Evolutionary conservation across 1,140 invertebrate species (phyloP).

Genomic region (Oedothorax gibbosus): DNA sequence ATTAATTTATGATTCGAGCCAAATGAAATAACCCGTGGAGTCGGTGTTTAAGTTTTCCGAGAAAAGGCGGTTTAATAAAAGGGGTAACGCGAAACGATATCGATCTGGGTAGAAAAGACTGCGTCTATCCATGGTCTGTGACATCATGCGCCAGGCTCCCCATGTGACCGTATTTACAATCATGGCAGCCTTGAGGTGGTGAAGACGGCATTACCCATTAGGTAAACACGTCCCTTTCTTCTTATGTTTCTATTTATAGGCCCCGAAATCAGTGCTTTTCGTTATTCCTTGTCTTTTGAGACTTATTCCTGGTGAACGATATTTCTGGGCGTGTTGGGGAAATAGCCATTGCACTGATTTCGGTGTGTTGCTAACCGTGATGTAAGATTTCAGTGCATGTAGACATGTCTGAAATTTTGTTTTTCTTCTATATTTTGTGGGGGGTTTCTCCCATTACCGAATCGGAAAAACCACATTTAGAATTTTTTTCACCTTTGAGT

Average conservation of each 20-base stretch:
- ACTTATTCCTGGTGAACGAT: background rate
- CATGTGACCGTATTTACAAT: conserved; percentile 62
- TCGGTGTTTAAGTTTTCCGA: background rate
- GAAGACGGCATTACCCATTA: conserved; percentile 35
- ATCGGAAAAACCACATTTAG: conserved; percentile 16
- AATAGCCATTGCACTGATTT: too few species aligned
- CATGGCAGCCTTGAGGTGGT: conserved; percentile 61
- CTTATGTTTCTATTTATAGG: conserved; percentile 21
- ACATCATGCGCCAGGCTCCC: conserved; percentile 56
- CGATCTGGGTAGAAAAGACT: conserved; percentile 51
- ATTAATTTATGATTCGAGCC: too few species aligned
- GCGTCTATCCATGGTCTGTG: conserved; percentile 55
- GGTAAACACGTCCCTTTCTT: conserved; percentile 54
- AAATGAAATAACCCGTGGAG: too few species aligned
- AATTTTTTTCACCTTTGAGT: background rate
- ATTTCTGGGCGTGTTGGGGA: background rate
- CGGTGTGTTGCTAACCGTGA: conserved; percentile 31
- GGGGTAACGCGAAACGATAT: conserved; percentile 52
- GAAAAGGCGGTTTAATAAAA: conserved; percentile 57
- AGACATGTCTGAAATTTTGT: conserved; percentile 26
- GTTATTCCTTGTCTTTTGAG: background rate
- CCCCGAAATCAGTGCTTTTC: background rate
- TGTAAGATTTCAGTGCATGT: conserved; percentile 27
- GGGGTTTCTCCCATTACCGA: background rate
- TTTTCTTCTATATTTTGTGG: conserved; percentile 18